Conservation (phyloP, 2,113 vertebrate genomes). For the Cryptotis parvus region DNA sequence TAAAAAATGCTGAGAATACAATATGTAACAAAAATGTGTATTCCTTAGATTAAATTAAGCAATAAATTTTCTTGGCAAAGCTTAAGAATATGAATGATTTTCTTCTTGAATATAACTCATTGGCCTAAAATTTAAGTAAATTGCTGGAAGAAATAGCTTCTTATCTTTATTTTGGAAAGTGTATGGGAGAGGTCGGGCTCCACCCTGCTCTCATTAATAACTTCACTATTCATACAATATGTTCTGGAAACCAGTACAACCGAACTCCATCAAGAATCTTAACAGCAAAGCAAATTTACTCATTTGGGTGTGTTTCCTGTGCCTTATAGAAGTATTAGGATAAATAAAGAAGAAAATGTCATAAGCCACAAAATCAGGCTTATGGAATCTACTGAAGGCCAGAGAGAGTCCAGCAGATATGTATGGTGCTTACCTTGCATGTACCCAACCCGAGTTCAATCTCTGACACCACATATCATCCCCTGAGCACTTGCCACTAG, state of each 20-base stretch:
- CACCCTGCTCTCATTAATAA: background rate
- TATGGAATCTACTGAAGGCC: background rate
- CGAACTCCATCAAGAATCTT: background rate
- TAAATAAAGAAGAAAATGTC: background rate
- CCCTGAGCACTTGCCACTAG: too few relatives aligned
- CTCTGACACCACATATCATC: too few relatives aligned
- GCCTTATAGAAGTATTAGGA: background rate
- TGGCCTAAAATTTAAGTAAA: background rate
- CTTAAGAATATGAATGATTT: slow-evolving; percentile 13
- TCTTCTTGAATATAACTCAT: slow-evolving; percentile 15
- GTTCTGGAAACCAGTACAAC: background rate
- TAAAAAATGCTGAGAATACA: slow-evolving; percentile 47
- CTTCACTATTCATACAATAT: background rate
- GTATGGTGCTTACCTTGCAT: too few relatives aligned
- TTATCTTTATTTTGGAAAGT: background rate
- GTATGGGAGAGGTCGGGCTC: background rate
- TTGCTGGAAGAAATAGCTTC: background rate
- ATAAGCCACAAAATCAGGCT: background rate
- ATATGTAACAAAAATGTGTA: slow-evolving; percentile 5
- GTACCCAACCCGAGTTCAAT: too few relatives aligned
- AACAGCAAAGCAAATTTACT: background rate
- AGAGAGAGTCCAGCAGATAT: too few relatives aligned
- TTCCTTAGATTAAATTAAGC: slow-evolving; percentile 38
- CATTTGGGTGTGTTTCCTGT: background rate
- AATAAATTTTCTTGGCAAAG: background rate